Percentiles rank a stretch among this genome's conserved stretches.
phyloP scores from a whole-genome alignment of 2,797 vertebrate genomes.

The Pelodytes ibericus region DNA sequence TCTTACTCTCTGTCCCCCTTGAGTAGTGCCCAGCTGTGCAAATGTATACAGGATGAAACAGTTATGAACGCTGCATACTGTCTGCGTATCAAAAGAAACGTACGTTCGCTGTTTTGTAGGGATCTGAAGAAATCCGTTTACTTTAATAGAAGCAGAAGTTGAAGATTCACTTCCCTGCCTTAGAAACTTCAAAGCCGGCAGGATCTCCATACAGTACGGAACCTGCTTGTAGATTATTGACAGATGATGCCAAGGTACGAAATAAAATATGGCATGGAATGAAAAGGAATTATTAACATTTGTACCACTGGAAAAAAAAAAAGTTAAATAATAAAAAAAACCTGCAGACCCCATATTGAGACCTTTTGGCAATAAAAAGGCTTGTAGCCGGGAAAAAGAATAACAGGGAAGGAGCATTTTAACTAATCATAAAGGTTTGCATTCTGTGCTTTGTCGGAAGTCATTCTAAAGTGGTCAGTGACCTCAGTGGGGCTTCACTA shows the following conservation, averaged over 20 bases:
- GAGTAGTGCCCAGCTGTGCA: too few relatives aligned
- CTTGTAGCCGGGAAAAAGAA: too few relatives aligned
- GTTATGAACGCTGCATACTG: neutral
- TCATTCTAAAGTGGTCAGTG: too few relatives aligned
- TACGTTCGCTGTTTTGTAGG: neutral
- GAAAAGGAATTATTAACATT: slow-evolving; percentile 8
- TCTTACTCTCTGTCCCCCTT: too few relatives aligned
- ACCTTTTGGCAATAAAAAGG: too few relatives aligned
- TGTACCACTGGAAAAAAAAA: neutral
- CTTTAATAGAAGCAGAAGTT: slow-evolving; percentile 6
- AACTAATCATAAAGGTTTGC: too few relatives aligned
- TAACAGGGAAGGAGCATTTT: too few relatives aligned
- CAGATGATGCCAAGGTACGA: neutral
- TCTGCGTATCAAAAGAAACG: neutral
- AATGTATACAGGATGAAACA: neutral
- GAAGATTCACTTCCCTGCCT: neutral
- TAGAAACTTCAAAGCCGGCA: neutral
- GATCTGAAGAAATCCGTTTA: neutral
- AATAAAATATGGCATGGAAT: neutral
- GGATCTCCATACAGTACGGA: neutral
- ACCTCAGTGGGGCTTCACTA: too few relatives aligned
- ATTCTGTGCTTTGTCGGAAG: too few relatives aligned
- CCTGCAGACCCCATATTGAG: neutral
- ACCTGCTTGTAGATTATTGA: neutral
- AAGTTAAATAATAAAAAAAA: neutral